phyloP scores from a whole-genome alignment of 2,888 invertebrate genomes.

The Chaitophorus viminalis region DNA sequence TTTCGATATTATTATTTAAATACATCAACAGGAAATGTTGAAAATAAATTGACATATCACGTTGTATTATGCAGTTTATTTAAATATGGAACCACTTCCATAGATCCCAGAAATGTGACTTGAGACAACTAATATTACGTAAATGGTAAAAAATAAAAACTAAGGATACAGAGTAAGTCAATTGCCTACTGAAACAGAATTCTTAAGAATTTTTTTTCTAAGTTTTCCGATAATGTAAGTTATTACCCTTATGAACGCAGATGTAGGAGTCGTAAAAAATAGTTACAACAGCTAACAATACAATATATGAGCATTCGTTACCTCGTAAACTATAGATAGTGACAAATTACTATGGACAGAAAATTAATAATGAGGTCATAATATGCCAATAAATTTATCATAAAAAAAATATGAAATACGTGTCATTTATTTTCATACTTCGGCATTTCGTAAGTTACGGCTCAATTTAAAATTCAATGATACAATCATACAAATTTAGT shows the following conservation, averaged over 20 bases:
- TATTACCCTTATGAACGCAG: background rate
- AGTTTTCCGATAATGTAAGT: background rate
- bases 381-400: constrained; percentile 12
- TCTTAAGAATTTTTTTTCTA: background rate
- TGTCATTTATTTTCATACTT: background rate
- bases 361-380: constrained; percentile 34
- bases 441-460: no score
- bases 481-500: background rate
- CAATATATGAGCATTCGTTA: constrained; percentile 1
- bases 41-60: background rate
- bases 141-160: background rate
- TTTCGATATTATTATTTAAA: no score
- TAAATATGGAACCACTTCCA: background rate
- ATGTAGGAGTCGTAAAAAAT: constrained; percentile 36
- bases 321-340: background rate
- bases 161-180: background rate
- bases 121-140: background rate
- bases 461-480: background rate
- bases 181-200: background rate
- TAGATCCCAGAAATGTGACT: background rate
- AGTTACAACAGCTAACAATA: constrained; percentile 2
- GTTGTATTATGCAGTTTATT: background rate
- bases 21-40: background rate
- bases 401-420: background rate
- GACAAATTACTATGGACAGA: constrained; percentile 23